Percentiles rank a stretch among this genome's conserved stretches.
These are phyloP conservation scores for Calosoma granatense DNA, from an alignment of 1,140 invertebrate species.

Conservation along the genomic window DNA sequence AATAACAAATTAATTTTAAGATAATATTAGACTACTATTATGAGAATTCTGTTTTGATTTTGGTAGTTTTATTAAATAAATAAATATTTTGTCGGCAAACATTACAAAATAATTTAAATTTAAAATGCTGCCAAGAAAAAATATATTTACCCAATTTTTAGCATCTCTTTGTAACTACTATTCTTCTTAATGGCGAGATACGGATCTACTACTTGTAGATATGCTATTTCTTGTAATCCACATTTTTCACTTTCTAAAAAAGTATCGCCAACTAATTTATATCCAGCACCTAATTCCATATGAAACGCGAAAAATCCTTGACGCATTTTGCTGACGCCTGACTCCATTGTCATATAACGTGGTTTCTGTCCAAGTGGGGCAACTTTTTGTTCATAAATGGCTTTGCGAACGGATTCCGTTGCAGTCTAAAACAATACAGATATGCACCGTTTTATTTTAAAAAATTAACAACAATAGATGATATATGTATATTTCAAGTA, in stretches of 20 bases:
- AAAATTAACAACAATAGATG: too few species aligned
- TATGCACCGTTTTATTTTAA: too few species aligned
- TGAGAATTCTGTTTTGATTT: too few species aligned
- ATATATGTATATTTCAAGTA: too few species aligned
- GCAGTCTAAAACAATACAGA: conserved; percentile 40
- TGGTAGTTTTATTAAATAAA: too few species aligned
- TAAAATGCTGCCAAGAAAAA: too few species aligned
- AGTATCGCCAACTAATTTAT: conserved; percentile 47
- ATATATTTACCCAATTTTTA: conserved; percentile 50
- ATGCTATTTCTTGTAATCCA: conserved; percentile 47
- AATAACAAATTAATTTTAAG: too few species aligned
- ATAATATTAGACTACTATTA: too few species aligned
- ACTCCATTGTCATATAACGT: conserved; percentile 42
- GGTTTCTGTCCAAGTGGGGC: conserved; percentile 38
- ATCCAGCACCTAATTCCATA: conserved; percentile 43
- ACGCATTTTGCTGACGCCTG: conserved; percentile 43
- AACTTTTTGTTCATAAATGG: conserved; percentile 48
- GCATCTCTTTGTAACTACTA: conserved; percentile 47
- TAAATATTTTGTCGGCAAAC: too few species aligned
- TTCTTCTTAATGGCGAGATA: conserved; percentile 42
- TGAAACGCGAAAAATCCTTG: conserved; percentile 52
- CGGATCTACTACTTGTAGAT: conserved; percentile 42
- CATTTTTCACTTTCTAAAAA: conserved; percentile 54
- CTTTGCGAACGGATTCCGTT: conserved; percentile 43
- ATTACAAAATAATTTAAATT: too few species aligned